These are phyloP conservation scores for Chloroceryle aenea DNA, from an alignment of 2,113 vertebrate genomes.

Conservation along the genomic window DNA sequence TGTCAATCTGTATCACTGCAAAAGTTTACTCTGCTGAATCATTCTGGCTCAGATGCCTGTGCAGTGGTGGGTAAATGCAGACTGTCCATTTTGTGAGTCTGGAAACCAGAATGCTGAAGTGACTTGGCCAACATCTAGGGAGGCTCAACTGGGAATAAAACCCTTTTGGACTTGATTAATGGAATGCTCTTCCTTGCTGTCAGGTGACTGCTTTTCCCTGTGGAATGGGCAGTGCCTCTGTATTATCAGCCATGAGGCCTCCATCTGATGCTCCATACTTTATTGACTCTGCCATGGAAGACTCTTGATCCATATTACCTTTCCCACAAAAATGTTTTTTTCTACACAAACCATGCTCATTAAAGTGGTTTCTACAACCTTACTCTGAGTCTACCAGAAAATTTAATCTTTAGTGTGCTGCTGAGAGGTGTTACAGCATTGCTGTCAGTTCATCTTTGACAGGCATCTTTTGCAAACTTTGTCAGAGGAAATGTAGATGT, in stretches of 20 bases:
- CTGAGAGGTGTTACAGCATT: neutral
- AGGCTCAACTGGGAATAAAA: neutral
- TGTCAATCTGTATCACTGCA: accelerated
- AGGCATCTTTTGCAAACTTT: neutral
- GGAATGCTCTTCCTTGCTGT: neutral
- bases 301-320: neutral
- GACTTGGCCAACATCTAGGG: neutral
- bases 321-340: neutral
- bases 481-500: neutral
- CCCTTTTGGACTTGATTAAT: neutral
- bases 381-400: neutral
- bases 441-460: neutral
- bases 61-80: neutral
- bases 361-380: neutral
- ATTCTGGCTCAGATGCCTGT: neutral
- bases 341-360: neutral
- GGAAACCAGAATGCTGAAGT: neutral
- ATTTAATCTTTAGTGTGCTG: neutral
- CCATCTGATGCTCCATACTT: neutral
- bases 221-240: neutral
- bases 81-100: neutral
- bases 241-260: neutral
- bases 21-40: neutral
- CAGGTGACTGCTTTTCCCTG: neutral
- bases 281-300: neutral